A percentile compares a stretch with the other conserved stretches of the same genome.
Evolutionary conservation across 37 sponge, comb jelly and placozoan genomes (phyloP).

Genomic region (Ephydatia muelleri): DNA sequence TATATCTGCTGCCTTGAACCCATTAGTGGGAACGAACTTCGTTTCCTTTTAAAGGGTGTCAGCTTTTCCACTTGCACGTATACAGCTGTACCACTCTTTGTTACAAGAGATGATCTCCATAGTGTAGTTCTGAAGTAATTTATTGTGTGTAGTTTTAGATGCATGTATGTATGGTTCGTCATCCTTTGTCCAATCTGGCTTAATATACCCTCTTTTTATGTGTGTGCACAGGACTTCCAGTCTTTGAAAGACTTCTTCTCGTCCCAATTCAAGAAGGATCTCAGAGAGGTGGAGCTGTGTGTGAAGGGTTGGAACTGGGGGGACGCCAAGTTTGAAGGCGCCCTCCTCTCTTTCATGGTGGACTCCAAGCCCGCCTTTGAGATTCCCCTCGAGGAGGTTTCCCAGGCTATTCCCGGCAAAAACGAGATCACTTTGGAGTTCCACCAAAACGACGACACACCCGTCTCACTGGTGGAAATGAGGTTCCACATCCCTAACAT

Average conservation of each 20-base stretch:
- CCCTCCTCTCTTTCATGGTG: slow-evolving; percentile 82
- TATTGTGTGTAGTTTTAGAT: background rate
- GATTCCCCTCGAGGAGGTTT: slow-evolving; percentile 89
- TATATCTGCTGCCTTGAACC: too few species aligned
- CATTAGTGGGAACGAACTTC: too few species aligned
- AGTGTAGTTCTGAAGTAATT: too few species aligned
- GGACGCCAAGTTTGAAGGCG: slow-evolving; percentile 77
- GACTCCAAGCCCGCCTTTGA: slow-evolving; percentile 93
- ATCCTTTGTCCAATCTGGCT: too few species aligned
- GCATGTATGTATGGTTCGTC: background rate
- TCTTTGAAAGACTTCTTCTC: slow-evolving; percentile 71
- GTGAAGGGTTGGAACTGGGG: slow-evolving; percentile 99
- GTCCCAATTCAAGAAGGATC: slow-evolving; percentile 61
- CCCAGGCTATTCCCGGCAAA: slow-evolving; percentile 88
- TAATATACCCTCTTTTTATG: background rate
- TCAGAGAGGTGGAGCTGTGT: slow-evolving; percentile 83
- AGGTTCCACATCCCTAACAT: slow-evolving; percentile 88
- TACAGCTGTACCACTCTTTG: too few species aligned
- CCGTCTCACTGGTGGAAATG: slow-evolving; percentile 94
- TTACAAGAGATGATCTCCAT: too few species aligned
- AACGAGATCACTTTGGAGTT: slow-evolving; percentile 98
- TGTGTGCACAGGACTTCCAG: slow-evolving; percentile 68
- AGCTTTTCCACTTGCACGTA: too few species aligned
- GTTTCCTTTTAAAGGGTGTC: too few species aligned
- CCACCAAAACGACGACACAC: slow-evolving; percentile 88